phyloP scores from a whole-genome alignment of 1,140 invertebrate genomes.

The Diachasma alloeum region DNA sequence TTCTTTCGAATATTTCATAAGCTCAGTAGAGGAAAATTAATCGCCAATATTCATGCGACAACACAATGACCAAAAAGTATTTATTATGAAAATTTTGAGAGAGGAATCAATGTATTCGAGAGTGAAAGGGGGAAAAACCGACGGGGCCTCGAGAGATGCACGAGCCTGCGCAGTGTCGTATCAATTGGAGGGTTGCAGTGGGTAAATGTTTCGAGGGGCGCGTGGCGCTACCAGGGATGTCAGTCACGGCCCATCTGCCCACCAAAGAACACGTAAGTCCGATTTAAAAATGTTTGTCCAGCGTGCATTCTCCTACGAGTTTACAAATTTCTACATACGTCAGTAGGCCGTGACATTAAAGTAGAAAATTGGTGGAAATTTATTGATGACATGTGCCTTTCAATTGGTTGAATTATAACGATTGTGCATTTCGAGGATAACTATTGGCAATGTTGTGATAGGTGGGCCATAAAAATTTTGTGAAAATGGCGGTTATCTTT shows the following conservation, averaged over 20 bases:
- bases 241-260: conserved; percentile 63
- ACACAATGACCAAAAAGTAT: neutral
- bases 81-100: neutral
- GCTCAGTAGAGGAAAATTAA: neutral
- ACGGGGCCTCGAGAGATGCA: conserved; percentile 29
- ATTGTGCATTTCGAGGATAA: neutral
- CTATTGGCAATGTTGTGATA: conserved; percentile 6
- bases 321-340: neutral
- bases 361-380: conserved; percentile 9
- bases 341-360: conserved; percentile 14
- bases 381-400: neutral
- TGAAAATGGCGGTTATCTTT: conserved; percentile 28
- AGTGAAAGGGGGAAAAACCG: conserved; percentile 20
- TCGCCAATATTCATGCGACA: neutral
- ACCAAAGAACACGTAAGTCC: conserved; percentile 62
- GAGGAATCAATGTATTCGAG: conserved; percentile 26
- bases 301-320: conserved; percentile 21
- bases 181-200: conserved; percentile 38
- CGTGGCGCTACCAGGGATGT: conserved; percentile 55
- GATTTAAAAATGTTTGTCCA: conserved; percentile 29
- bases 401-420: neutral
- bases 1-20: neutral
- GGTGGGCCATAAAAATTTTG: conserved; percentile 5
- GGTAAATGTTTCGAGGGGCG: conserved; percentile 39
- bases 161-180: conserved; percentile 46